phyloP scores from a whole-genome alignment of 2,888 invertebrate genomes.

The Endomychus coccineus region DNA sequence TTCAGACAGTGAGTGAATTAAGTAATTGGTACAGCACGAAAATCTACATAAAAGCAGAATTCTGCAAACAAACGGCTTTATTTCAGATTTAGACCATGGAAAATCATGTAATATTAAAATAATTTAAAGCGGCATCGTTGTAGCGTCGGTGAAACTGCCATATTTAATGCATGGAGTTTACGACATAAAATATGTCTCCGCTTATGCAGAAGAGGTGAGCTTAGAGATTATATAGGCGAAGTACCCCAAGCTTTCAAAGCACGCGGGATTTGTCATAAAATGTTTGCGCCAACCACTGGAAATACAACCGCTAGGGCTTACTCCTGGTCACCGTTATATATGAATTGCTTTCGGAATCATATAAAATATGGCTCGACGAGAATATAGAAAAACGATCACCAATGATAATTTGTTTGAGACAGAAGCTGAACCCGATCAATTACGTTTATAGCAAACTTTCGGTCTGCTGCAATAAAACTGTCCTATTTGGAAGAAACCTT shows the following conservation, averaged over 20 bases:
- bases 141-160: constrained; percentile 23
- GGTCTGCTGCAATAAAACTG: no score
- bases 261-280: constrained; percentile 32
- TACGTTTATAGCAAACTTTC: no score
- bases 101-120: constrained; percentile 42
- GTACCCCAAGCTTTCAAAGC: constrained; percentile 23
- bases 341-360: constrained; percentile 16
- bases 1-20: constrained; percentile 24
- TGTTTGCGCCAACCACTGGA: constrained; percentile 16
- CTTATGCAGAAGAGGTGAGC: constrained; percentile 31
- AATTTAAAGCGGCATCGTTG: constrained; percentile 34
- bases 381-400: no score
- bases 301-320: constrained; percentile 12
- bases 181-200: constrained; percentile 34
- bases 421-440: no score
- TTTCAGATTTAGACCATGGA: constrained; percentile 38
- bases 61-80: constrained; percentile 24
- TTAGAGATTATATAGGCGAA: constrained; percentile 18
- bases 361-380: constrained; percentile 13
- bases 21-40: constrained; percentile 20
- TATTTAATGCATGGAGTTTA: constrained; percentile 31
- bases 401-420: no score
- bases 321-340: constrained; percentile 16
- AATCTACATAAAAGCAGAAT: constrained; percentile 14
- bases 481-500: no score